Evolutionary conservation across 2,797 vertebrate genomes (phyloP), one percentile per base, ranked within the genome.

Genomic region (Epinephelus awoara): DNA sequence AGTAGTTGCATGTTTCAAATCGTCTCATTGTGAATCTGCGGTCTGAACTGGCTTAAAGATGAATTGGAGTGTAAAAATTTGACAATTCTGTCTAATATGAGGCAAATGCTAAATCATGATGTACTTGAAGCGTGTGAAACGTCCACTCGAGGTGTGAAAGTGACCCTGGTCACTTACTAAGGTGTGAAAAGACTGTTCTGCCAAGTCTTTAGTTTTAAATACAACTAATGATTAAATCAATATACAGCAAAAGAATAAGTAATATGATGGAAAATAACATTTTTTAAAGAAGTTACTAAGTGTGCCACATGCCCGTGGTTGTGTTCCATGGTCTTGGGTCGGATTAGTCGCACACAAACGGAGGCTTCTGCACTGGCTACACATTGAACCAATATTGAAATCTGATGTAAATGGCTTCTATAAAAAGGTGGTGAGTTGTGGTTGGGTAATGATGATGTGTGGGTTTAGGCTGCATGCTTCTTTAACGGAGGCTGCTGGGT

Each of bases 381-480:
- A 57, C 29, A 52, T 64, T 73, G 52, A 82, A 67, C 62, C 64
- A 71, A 61, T 61, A 83, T 34, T 69, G 77, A 75, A 75, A 81
- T 82, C 27, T 62, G 72, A 84, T 82, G 79, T 63, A 78, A 87
- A 86, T 69, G 49, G 65, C 42, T 72, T 72, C 51, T 58, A 71
- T 85, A 57, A 85, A 75, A 79, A 79, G 74, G 62, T 65, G 69
- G 65, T 63, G 80, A 82, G 75, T 75, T 90, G 85, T 62, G 70
- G 85, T 82, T 52, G 81, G 80, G 85, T 90, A 85, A 84, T 88
- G 85, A 75, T 23, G 13, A 69, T 47, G 80, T 80, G 85, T 89
- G 85, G 61, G 83, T 69, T 74, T 44, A 5, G 68, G 69, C 82
- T 47, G 65, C 81, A 69, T 21, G 83, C 77, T 79, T 80, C 58